Evolutionary conservation across 2,888 invertebrate species (phyloP), one percentile per base, ranked within the genome.

Genomic region (Ellobium chinense): DNA sequence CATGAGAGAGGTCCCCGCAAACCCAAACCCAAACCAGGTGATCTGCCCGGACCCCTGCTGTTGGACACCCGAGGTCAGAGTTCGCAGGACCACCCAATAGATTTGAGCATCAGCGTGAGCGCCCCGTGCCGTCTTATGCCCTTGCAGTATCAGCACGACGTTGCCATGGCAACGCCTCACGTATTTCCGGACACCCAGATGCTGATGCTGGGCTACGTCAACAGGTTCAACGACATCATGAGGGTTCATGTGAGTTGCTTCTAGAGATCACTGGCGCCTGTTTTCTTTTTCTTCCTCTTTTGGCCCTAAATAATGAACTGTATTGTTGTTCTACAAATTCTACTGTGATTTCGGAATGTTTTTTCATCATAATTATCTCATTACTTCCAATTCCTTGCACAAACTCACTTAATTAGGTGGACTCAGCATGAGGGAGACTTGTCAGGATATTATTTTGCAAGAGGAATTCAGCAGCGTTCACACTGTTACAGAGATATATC

Each of bases 1-100:
- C 98, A 98, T 94, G 98, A 98, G 93, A 95, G 98, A 66, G 98
- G 98, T 9, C 98, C 98, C 0, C 95, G 98, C 82, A 98, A 98
- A 93, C 97, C 98, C 7, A 98, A 98, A 93, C 94, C 80, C 18
- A 86, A 88, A 88, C 88, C 96, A 83, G 96, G 90, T 77, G 89
- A 89, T 70, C 74, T 69, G 18, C n/a, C 24, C 0, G 78, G 78
- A 31, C 34, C 36, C 18, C 60, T 78, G 4, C n/a, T 77, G 60
- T 39, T 74, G 66, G 77, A 73, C 34, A 34, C 76, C 1, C 54
- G 66, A 14, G 69, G 63, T 24, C 79, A 63, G n/a, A 79, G 31
- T n/a, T 69, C 82, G 4, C 75, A 76, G 63, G 87, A 87, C 56
- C 73, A 74, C 24, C 88, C 88, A 37, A 87, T 88, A 14, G 88